Base-by-base conservation (phyloP, 37 sponge, comb jelly and placozoan species). In the Axinella damicornis region DNA sequence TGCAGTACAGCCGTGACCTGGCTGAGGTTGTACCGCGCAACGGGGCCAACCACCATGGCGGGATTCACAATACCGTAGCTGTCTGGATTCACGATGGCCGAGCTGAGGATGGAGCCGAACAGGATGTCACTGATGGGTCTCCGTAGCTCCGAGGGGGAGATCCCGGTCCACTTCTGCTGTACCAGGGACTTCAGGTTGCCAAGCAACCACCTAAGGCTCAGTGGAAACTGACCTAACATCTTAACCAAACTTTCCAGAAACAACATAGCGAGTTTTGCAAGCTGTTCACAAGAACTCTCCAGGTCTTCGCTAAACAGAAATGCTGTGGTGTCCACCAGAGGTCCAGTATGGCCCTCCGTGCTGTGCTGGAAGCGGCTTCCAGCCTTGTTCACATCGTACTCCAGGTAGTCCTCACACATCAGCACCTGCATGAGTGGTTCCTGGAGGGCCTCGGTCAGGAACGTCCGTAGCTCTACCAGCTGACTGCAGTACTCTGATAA, bases 11-110 rank as follows among this genome's bases (percentile, higher is more conserved):
- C 39, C 57, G 53, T 71, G 5, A 89, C 35, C 61, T 89, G 89
- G 11, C 32, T 61, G 31, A 89, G 71, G 77, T 89, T 89, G 53
- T 89, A 83, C 62, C 89, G 65, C 18, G 41, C 88, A 2, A 89
- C 64, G 2, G 66, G 59, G 21, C 61, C 35, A 54, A 77, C 21
- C 33, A 82, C 63, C 35, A 89, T 22, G 0, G 37, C 21, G 5
- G 55, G 59, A 40, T 76, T 65, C 33, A 88, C 35, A 12, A 93
- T 58, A 31, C 90, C 90, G 31, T 78, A 74, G 56, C 70, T 79
- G 59, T 93, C 90, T 12, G 93, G 93, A 56, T 88, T 89, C 35
- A 93, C 83, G 14, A 93, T 71, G 16, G 87, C 81, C 16, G 86
- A 77, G 46, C 89, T 69, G 28, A 93, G 36, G 28, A 89, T 89